phyloP scores from a whole-genome alignment of 1,140 invertebrate species.

The Calephelis nemesis region DNA sequence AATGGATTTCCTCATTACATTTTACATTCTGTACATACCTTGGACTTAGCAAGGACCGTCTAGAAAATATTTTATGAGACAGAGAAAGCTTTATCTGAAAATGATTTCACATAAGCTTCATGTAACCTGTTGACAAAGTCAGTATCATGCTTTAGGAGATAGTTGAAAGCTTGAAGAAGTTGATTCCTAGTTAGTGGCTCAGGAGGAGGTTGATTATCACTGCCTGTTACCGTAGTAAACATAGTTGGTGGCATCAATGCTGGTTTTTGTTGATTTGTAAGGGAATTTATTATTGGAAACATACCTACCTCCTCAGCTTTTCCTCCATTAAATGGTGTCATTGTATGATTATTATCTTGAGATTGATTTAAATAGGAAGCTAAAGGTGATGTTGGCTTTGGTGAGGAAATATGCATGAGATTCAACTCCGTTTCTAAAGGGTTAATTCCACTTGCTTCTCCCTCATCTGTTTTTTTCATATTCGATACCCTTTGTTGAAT shows the following conservation, averaged over 20 bases:
- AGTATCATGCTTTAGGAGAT: slow-evolving; percentile 91
- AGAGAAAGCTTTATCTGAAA: slow-evolving; percentile 85
- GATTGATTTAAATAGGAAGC: slow-evolving; percentile 73
- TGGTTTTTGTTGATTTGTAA: slow-evolving; percentile 81
- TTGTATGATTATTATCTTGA: slow-evolving; percentile 56
- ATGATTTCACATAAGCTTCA: slow-evolving; percentile 93
- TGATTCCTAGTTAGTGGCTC: slow-evolving; percentile 92
- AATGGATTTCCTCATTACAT: slow-evolving; percentile 67
- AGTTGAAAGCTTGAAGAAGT: slow-evolving; percentile 91
- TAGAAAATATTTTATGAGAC: slow-evolving; percentile 60
- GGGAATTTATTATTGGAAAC: slow-evolving; percentile 71
- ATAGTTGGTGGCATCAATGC: slow-evolving; percentile 91
- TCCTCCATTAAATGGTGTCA: slow-evolving; percentile 69
- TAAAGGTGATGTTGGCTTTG: slow-evolving; percentile 74
- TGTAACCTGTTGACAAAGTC: slow-evolving; percentile 93
- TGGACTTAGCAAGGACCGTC: slow-evolving; percentile 42
- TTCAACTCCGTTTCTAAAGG: slow-evolving; percentile 77
- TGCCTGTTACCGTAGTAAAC: slow-evolving; percentile 81
- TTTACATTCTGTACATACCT: slow-evolving; percentile 52
- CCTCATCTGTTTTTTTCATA: slow-evolving; percentile 53
- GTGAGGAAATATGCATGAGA: slow-evolving; percentile 77
- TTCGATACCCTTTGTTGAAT: slow-evolving; percentile 54
- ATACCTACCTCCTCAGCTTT: slow-evolving; percentile 60
- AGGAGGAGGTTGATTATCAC: slow-evolving; percentile 63
- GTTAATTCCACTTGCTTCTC: slow-evolving; percentile 65